phyloP scores from a whole-genome alignment of 2,888 invertebrate genomes.

The Calameuta idolon region DNA sequence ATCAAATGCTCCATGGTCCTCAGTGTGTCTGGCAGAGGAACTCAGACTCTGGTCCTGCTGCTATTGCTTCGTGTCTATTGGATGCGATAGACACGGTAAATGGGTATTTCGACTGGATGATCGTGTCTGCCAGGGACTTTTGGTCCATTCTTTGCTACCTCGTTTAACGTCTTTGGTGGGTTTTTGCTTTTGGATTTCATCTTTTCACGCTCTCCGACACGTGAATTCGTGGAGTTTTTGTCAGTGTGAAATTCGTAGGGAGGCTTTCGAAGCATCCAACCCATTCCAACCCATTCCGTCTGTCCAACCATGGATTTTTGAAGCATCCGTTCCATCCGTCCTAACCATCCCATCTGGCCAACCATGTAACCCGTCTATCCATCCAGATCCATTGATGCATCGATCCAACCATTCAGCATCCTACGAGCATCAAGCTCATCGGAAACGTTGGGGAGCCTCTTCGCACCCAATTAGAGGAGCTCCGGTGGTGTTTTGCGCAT shows the following conservation, averaged over 20 bases:
- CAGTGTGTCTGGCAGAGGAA: neutral
- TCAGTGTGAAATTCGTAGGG: neutral
- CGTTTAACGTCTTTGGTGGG: neutral
- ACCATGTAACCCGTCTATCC: neutral
- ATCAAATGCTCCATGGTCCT: neutral
- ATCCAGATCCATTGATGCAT: neutral
- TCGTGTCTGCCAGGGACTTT: neutral
- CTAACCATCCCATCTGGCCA: neutral
- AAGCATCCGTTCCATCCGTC: too few species aligned
- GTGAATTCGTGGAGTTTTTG: neutral
- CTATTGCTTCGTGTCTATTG: neutral
- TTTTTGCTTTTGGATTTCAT: neutral
- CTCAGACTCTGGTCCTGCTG: neutral
- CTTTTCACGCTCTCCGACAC: neutral
- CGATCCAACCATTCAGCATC: neutral
- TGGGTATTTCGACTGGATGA: neutral
- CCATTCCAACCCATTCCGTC: too few species aligned
- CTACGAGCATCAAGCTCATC: neutral
- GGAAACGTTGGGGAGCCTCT: neutral
- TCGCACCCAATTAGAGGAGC: constrained; percentile 24
- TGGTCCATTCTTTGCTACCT: neutral
- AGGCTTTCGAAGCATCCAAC: neutral
- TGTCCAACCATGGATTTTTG: too few species aligned
- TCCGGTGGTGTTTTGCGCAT: neutral
- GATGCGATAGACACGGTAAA: neutral